Conservation (phyloP, 2,888 invertebrate genomes). For the Machimus rusticus region DNA sequence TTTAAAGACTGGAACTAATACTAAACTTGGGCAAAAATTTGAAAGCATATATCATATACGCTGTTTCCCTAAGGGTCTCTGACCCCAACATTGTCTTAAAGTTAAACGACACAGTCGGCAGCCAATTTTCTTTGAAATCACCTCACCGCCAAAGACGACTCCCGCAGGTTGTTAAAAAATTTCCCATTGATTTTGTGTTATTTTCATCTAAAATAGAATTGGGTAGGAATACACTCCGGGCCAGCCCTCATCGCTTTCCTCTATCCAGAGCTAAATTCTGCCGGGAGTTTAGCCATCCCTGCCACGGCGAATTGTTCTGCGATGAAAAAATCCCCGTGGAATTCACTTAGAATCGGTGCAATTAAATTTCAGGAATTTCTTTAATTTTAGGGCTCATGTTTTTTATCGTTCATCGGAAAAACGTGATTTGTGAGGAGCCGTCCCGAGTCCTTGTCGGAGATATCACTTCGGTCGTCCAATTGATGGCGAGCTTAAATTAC, state of each 20-base stretch:
- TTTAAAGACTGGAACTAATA: neutral
- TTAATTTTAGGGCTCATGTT: slow-evolving; percentile 38
- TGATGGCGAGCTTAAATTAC: neutral
- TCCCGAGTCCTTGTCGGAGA: neutral
- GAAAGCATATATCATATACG: neutral
- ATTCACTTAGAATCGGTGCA: slow-evolving; percentile 23
- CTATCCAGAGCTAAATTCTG: neutral
- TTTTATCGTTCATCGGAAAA: slow-evolving; percentile 41
- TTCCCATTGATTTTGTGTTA: neutral
- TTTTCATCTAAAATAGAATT: slow-evolving; percentile 10
- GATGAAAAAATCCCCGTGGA: neutral
- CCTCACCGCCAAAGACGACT: neutral
- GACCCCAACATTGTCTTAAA: neutral
- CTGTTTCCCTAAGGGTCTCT: neutral
- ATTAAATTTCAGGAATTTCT: slow-evolving; percentile 42
- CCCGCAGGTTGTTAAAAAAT: slow-evolving; percentile 12
- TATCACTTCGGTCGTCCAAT: neutral
- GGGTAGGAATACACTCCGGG: neutral
- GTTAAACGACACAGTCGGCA: neutral
- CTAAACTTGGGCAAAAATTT: neutral
- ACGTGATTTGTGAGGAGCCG: slow-evolving; percentile 19
- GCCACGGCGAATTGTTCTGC: neutral
- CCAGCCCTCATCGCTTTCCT: neutral
- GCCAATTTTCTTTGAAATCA: neutral
- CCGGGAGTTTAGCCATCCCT: neutral